Evolutionary conservation across 1,140 invertebrate genomes (phyloP), one percentile per base, ranked within the genome.

Genomic region (Marisa cornuarietis): DNA sequence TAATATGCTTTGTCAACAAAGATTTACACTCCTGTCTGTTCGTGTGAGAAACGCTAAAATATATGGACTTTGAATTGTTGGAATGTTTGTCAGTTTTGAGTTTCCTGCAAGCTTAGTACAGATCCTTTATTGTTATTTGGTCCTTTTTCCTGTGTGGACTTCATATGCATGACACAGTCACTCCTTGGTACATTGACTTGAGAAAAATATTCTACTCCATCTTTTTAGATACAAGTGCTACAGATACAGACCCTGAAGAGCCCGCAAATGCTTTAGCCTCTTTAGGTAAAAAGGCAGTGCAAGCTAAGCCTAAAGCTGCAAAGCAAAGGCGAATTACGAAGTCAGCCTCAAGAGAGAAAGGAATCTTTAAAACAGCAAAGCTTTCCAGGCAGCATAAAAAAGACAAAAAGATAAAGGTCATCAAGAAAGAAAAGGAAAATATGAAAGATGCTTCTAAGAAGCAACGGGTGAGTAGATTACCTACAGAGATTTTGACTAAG

Each of bases 211-310:
- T 71, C 72, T 76, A 66, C 61, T 75, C 7, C 24, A 52, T 77
- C 74, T 79, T 65, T 76, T 66, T 74, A 86, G 87, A 87, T 84
- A 87, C 84, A 26, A 88, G 85, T 87, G 90, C 58, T 89, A 90
- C 85, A 83, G 86, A 88, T 78, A 90, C 84, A 78, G 86, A 86
- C 84, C 87, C 86, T 78, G 88, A 87, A 79, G 83, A 87, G 85
- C 81, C 85, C 71, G 80, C 84, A 58, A 85, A 88, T 81, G 79
- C 88, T 72, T 80, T 86, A 31, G 61, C 81, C 31, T 77, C 83
- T 63, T 80, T 81, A 68, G 73, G 82, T 42, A 84, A 82, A 66
- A 83, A 85, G 63, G 81, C 82, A 65, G 79, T 82, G 51, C 66
- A 75, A 65, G 80, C 77, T 51, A 85, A 86, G 73, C 79, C 75